Evolutionary conservation across 1,140 invertebrate genomes (phyloP).

Genomic region (Mactra quadrangularis): DNA sequence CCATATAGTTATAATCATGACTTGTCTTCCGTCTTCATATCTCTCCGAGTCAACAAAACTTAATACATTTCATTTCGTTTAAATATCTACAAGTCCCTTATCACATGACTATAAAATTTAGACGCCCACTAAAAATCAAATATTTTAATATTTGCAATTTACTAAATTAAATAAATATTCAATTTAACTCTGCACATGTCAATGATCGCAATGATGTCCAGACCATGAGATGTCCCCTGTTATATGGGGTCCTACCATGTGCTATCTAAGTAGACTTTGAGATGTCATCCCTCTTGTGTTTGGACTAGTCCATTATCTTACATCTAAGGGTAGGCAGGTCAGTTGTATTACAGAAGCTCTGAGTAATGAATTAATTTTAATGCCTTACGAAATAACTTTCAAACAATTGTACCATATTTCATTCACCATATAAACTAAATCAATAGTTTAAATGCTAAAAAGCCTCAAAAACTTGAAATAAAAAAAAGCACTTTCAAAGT

Average conservation of each 20-base stretch:
- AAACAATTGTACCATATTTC: no score
- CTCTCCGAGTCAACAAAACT: constrained; percentile 25
- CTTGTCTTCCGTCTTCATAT: background rate
- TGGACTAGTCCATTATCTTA: constrained; percentile 43
- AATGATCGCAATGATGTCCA: background rate
- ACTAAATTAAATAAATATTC: no score
- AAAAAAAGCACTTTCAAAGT: no score
- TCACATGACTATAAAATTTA: constrained; percentile 18
- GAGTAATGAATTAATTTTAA: no score
- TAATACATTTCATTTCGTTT: background rate
- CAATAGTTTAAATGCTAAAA: no score
- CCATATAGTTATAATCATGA: no score
- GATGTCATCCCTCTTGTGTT: constrained; percentile 53
- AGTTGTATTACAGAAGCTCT: constrained; percentile 37
- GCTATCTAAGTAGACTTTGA: constrained; percentile 58
- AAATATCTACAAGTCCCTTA: constrained; percentile 24
- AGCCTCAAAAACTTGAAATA: background rate
- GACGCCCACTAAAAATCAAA: constrained; percentile 11
- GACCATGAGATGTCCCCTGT: constrained; percentile 28
- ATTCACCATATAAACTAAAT: no score
- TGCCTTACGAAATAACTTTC: no score
- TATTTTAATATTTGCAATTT: no score
- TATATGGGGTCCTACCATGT: constrained; percentile 61
- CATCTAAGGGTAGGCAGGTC: background rate
- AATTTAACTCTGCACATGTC: background rate